phyloP scores from a whole-genome alignment of 2,113 vertebrate genomes.

The Argyrosomus japonicus region DNA sequence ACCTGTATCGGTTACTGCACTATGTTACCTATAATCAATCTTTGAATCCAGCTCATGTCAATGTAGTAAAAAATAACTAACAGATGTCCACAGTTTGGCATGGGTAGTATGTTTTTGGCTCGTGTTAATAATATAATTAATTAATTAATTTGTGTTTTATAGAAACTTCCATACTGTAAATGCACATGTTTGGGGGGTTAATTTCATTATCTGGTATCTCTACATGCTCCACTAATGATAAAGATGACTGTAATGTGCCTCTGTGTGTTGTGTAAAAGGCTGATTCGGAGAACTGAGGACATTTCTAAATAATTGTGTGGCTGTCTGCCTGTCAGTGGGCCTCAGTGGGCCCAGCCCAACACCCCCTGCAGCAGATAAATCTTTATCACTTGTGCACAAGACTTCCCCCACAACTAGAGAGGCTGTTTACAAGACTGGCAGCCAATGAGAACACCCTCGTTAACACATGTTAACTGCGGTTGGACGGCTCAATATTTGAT shows the following conservation, averaged over 20 bases:
- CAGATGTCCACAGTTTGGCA: background rate
- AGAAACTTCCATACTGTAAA: background rate
- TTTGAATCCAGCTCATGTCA: slow-evolving; percentile 3
- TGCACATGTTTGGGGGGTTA: background rate
- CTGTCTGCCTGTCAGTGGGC: slow-evolving; percentile 65
- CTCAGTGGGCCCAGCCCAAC: slow-evolving; percentile 68
- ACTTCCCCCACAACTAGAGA: slow-evolving; percentile 65
- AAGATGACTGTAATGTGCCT: background rate
- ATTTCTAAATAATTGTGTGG: slow-evolving; percentile 34
- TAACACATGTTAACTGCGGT: background rate
- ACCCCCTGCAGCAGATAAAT: slow-evolving; percentile 80
- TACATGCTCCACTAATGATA: background rate
- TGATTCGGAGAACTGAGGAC: slow-evolving; percentile 11
- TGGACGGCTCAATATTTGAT: slow-evolving; percentile 18
- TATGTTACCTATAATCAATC: slow-evolving; percentile 5
- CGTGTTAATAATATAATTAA: background rate
- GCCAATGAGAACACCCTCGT: slow-evolving; percentile 40
- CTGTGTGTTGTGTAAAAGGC: background rate
- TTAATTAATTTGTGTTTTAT: background rate
- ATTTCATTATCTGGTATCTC: background rate
- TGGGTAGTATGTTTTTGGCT: slow-evolving; percentile 4
- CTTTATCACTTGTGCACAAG: slow-evolving; percentile 82
- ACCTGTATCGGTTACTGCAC: slow-evolving; percentile 13
- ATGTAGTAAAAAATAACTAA: slow-evolving; percentile 1
- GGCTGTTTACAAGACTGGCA: slow-evolving; percentile 75